Percentiles rank a stretch among this genome's conserved stretches.
Evolutionary conservation across 2,113 vertebrate species (phyloP).

Genomic region (Meleagris gallopavo): DNA sequence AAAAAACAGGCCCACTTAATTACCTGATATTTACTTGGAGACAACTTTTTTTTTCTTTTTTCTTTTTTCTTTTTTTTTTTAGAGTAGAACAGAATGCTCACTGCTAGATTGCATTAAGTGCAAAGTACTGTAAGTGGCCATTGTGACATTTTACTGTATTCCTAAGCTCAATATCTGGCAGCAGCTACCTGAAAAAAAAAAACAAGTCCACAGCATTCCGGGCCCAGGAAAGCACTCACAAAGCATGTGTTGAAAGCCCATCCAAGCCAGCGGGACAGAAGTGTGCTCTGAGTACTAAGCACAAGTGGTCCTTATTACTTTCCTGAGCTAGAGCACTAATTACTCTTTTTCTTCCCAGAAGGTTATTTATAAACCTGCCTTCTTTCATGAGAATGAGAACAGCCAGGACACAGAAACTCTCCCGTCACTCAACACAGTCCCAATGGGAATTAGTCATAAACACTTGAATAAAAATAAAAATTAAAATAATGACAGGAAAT

Average conservation of each 20-base stretch:
- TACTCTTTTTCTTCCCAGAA: not conserved
- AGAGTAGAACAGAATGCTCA: not conserved
- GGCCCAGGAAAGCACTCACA: not conserved
- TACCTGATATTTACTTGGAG: not conserved
- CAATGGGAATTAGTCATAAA: not conserved
- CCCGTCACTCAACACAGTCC: not conserved
- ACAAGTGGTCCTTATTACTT: not conserved
- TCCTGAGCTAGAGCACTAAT: conserved; percentile 6
- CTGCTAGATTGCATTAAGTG: not conserved
- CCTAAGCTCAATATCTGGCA: not conserved
- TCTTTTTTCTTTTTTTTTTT: not conserved
- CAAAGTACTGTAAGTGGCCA: not conserved
- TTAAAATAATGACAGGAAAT: not conserved
- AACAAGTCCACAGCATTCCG: not conserved
- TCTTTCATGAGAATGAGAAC: not conserved
- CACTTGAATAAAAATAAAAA: not conserved
- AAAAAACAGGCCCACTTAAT: not conserved
- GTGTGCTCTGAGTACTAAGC: not conserved
- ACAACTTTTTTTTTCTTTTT: not conserved
- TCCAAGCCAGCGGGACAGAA: not conserved
- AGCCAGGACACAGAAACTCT: not conserved
- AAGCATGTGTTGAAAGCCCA: not conserved
- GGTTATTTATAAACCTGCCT: not conserved
- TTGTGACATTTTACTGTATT: not conserved
- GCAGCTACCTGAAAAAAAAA: not conserved